Evolutionary conservation across 2,113 vertebrate genomes (phyloP).

Genomic region (Calyptommatus sinebrachiatus): DNA sequence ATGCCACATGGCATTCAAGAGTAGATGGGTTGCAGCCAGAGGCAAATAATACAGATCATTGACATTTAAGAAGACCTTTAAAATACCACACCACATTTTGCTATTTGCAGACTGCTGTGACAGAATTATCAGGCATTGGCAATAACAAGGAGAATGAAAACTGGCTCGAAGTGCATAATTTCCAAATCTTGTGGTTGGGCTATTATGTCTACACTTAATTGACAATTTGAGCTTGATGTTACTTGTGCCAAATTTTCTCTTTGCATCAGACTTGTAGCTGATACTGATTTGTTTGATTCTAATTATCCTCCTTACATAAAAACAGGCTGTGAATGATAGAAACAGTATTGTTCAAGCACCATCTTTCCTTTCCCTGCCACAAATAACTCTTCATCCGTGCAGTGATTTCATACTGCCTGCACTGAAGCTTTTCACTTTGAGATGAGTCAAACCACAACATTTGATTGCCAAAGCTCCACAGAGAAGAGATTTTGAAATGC

Average conservation of each 20-base stretch:
- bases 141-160: constrained; percentile 56
- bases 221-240: constrained; percentile 37
- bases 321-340: not conserved
- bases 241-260: constrained; percentile 39
- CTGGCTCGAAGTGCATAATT: constrained; percentile 50
- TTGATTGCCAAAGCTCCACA: not conserved
- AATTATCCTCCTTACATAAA: not conserved
- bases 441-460: not conserved
- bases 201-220: constrained; percentile 46
- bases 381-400: not conserved
- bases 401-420: not conserved
- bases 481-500: not conserved
- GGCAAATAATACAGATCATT: constrained; percentile 34
- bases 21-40: constrained; percentile 40
- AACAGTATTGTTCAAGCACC: not conserved
- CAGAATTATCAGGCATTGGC: constrained; percentile 54
- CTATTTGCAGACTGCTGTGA: constrained; percentile 58
- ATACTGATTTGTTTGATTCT: constrained; percentile 5
- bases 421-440: not conserved
- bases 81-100: constrained; percentile 34
- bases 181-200: constrained; percentile 41
- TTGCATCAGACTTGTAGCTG: constrained; percentile 28
- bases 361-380: not conserved
- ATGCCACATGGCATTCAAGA: not conserved
- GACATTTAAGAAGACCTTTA: constrained; percentile 23